Evolutionary conservation across 1,140 invertebrate genomes (phyloP).

Genomic region (Nephila pilipes): DNA sequence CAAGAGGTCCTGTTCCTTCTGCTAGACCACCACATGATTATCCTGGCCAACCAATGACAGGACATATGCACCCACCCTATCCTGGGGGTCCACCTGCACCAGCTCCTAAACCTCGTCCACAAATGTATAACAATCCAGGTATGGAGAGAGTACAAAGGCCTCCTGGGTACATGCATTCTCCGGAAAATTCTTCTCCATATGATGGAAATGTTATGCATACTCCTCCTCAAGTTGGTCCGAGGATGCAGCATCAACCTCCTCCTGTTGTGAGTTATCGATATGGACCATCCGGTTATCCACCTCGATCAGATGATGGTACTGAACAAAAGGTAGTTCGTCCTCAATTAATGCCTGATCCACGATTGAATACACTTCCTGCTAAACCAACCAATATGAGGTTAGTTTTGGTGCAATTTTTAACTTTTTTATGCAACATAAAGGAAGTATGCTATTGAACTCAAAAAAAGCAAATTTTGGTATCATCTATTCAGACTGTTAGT

Average conservation of each 20-base stretch:
- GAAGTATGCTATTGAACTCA: no score
- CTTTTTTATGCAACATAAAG: no score
- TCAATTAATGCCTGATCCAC: constrained; percentile 44
- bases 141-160: constrained; percentile 42
- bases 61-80: constrained; percentile 81
- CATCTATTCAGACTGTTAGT: no score
- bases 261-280: constrained; percentile 77
- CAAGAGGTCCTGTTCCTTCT: constrained; percentile 87
- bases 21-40: constrained; percentile 49
- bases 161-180: constrained; percentile 23
- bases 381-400: constrained; percentile 63
- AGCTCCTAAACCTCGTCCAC: constrained; percentile 77
- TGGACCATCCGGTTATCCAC: constrained; percentile 78
- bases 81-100: constrained; percentile 56
- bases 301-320: constrained; percentile 26
- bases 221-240: neutral
- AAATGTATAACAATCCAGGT: constrained; percentile 53
- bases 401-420: no score
- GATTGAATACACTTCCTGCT: constrained; percentile 46
- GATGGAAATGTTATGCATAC: neutral
- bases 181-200: neutral
- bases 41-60: constrained; percentile 8
- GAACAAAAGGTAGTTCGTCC: constrained; percentile 49
- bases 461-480: no score
- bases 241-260: constrained; percentile 54